Conservation (phyloP, 2,797 vertebrate species). For the Pangasius krempfi region DNA sequence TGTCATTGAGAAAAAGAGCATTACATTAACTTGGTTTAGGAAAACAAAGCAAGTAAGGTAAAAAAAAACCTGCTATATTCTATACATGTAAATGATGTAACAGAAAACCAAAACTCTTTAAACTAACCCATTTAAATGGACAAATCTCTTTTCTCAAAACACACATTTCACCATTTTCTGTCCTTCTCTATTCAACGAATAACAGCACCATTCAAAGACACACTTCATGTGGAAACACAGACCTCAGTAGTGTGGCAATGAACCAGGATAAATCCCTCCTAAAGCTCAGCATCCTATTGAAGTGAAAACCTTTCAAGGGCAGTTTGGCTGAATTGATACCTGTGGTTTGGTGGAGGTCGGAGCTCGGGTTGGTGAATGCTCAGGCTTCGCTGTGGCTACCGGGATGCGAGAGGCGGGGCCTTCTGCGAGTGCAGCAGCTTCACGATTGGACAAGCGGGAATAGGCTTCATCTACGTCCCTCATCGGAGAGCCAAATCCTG, state of each 20-base stretch:
- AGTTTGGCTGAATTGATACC: constrained; percentile 73
- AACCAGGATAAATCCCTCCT: constrained; percentile 24
- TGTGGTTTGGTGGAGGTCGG: constrained; percentile 82
- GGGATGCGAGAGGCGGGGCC: constrained; percentile 63
- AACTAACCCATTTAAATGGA: neutral
- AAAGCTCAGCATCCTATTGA: constrained; percentile 22
- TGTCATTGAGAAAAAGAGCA: neutral
- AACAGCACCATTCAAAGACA: neutral
- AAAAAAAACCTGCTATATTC: neutral
- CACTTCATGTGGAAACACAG: constrained; percentile 35
- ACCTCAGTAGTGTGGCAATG: neutral
- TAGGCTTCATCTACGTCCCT: constrained; percentile 74
- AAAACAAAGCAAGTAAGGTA: neutral
- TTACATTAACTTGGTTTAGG: neutral
- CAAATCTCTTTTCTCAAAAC: neutral
- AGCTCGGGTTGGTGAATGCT: constrained; percentile 82
- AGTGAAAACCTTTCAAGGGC: constrained; percentile 38
- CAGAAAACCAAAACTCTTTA: neutral
- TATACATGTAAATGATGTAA: neutral
- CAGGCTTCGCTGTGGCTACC: constrained; percentile 79
- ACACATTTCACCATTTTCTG: constrained; percentile 14
- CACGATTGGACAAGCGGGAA: constrained; percentile 61
- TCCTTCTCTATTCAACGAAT: constrained; percentile 10
- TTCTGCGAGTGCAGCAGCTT: constrained; percentile 50
- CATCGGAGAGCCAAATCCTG: constrained; percentile 78